Conservation (phyloP, 1,140 invertebrate genomes). For the Bombus sylvicola region DNA sequence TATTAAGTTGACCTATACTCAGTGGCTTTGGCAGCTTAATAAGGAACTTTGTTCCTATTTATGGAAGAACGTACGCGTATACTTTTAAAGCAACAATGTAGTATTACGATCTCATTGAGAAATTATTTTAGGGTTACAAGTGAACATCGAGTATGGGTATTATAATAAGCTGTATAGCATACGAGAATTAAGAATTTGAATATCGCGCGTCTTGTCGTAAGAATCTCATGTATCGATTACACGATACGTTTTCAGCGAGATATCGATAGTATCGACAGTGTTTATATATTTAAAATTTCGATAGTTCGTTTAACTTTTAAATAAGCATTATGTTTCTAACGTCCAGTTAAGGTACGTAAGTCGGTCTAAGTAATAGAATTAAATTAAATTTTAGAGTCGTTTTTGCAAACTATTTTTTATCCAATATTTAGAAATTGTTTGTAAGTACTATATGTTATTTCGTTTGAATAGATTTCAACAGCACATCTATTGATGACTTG, state of each 20-base stretch:
- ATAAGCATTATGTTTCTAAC: constrained; percentile 47
- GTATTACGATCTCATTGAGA: constrained; percentile 75
- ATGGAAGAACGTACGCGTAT: constrained; percentile 44
- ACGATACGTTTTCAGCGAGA: constrained; percentile 1
- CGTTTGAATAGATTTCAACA: constrained; percentile 1
- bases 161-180: constrained; percentile 60
- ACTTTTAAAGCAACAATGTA: constrained; percentile 65
- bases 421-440: constrained; percentile 34
- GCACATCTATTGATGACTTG: constrained; percentile 3
- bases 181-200: constrained; percentile 30
- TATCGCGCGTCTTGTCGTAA: not conserved
- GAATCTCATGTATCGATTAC: not conserved
- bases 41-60: constrained; percentile 26
- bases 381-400: constrained; percentile 30
- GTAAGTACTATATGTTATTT: constrained; percentile 34
- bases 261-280: not conserved
- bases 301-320: constrained; percentile 23
- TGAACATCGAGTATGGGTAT: constrained; percentile 67
- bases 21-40: constrained; percentile 57
- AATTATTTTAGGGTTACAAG: constrained; percentile 69
- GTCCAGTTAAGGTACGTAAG: constrained; percentile 24
- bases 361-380: constrained; percentile 43
- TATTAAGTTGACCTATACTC: constrained; percentile 52
- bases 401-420: constrained; percentile 35
- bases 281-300: constrained; percentile 35